phyloP scores from a whole-genome alignment of 1,140 invertebrate species.

The Thaumetopoea pityocampa region DNA sequence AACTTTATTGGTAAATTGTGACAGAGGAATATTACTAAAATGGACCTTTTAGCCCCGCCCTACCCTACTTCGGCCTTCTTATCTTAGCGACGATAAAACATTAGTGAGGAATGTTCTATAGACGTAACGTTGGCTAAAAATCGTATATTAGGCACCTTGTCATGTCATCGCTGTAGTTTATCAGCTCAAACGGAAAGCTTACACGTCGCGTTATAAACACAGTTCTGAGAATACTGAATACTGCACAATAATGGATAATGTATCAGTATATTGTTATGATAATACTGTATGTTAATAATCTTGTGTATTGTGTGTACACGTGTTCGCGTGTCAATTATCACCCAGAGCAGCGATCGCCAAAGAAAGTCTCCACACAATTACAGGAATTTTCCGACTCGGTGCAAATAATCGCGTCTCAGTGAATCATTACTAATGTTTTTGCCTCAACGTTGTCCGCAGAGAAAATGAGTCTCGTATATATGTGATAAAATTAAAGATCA shows the following conservation, averaged over 20 bases:
- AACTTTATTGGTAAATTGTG: too few species aligned
- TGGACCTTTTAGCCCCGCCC: too few species aligned
- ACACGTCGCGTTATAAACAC: conserved; percentile 5
- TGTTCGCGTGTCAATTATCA: conserved; percentile 46
- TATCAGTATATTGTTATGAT: conserved; percentile 16
- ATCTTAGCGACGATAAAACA: conserved; percentile 63
- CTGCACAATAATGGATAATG: conserved; percentile 2
- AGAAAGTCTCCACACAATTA: conserved; percentile 65
- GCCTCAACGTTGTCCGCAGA: conserved; percentile 29
- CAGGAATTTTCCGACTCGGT: conserved; percentile 71
- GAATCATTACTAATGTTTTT: conserved; percentile 65
- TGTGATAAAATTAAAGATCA: conserved; percentile 28
- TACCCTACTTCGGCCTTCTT: conserved; percentile 57
- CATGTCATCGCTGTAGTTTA: conserved; percentile 17
- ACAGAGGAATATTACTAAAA: too few species aligned
- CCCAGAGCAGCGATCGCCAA: conserved; percentile 38
- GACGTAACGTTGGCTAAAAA: conserved; percentile 21
- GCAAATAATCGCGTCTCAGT: conserved; percentile 61
- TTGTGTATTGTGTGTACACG: conserved; percentile 24
- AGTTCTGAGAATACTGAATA: conserved; percentile 1
- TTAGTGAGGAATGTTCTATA: conserved; percentile 54
- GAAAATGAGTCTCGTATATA: conserved; percentile 41
- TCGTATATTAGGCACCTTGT: conserved; percentile 17
- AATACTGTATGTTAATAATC: conserved; percentile 26
- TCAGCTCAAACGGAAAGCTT: conserved; percentile 14